phyloP scores from a whole-genome alignment of 2,113 vertebrate species.

The Pachycephala philippinensis region DNA sequence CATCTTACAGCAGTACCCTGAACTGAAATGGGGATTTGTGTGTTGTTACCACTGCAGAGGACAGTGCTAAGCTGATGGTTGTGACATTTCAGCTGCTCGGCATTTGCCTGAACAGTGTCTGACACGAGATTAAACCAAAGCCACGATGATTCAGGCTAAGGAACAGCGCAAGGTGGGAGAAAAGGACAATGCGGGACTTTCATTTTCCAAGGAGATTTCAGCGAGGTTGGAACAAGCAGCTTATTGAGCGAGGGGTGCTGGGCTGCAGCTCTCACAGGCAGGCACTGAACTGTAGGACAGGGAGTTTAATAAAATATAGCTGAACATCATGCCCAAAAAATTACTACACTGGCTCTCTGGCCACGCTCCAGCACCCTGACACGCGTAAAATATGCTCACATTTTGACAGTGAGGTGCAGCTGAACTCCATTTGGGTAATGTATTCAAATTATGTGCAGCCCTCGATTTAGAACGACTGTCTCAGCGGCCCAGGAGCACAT shows the following conservation, averaged over 20 bases:
- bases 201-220: background rate
- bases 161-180: background rate
- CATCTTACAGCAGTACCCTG: accelerated
- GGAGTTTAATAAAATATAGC: background rate
- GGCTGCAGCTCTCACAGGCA: background rate
- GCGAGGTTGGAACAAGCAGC: background rate
- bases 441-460: background rate
- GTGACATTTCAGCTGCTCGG: background rate
- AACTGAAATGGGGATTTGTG: too few species aligned
- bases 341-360: background rate
- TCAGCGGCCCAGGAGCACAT: background rate
- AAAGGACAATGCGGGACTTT: background rate
- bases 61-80: background rate
- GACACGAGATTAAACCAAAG: background rate
- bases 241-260: background rate
- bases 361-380: background rate
- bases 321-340: background rate
- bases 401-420: background rate
- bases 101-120: accelerated
- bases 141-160: background rate
- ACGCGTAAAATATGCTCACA: background rate
- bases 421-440: background rate
- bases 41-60: background rate
- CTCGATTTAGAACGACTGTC: background rate
- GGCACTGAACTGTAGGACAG: background rate